Evolutionary conservation across 1,140 invertebrate species (phyloP), one percentile per base, ranked within the genome.

Genomic region (Drosophila sturtevanti): DNA sequence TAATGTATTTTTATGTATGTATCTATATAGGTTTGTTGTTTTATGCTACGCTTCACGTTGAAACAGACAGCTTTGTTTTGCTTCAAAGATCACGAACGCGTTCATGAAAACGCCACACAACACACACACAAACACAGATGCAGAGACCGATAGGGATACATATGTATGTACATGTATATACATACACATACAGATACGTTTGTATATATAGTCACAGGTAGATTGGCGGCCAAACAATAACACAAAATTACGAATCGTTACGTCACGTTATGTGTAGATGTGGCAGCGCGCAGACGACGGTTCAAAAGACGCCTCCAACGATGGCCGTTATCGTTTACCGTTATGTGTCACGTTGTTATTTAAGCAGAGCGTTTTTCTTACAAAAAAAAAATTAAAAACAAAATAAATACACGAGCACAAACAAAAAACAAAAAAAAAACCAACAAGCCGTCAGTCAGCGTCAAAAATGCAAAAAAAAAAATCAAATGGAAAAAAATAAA

Each of bases 31-130:
- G 9, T 61, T 48, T 63, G 63, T 65, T 77, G 56, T 35, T 70
- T 74, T 65, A 58, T 64, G 63, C 48, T 81, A 63, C 62, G 68
- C 79, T 78, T 79, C 61, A 72, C 76, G 80, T 69, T 77, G 64
- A 79, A 87, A 77, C 63, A 79, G 76, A 79, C 77, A 82, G 68
- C 72, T 87, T 87, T 87, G 84, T 87, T 87, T 87, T 87, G 85
- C 84, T 87, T 89, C 79, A 89, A 87, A 87, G 84, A 87, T 87
- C 84, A 87, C 84, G 84, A 87, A 84, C 84, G 84, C 84, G 85
- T 84, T 87, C 76, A 89, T 87, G 82, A 87, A 87, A 87, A 89
- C 61, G 70, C 44, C 72, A 71, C 58, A 79, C 38, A 73, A 75
- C 58, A 37, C 18, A 63, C 24, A 63, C 21, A 65, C 27, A 62